These are phyloP conservation scores for Microcebus lehilahytsara DNA, from an alignment of 2,113 vertebrate species.

Conservation along the genomic window DNA sequence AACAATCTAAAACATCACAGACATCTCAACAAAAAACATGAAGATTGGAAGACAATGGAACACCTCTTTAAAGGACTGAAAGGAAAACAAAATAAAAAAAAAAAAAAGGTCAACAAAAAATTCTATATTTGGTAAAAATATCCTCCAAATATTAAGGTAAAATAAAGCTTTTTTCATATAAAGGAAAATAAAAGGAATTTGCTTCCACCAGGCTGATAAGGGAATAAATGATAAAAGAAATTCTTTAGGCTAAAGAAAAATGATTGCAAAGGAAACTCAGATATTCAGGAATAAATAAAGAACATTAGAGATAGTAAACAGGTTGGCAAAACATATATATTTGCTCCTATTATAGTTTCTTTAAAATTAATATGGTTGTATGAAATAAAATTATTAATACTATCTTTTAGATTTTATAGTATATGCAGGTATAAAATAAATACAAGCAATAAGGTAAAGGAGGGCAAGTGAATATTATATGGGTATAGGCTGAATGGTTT, in stretches of 20 bases:
- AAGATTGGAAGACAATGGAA: background rate
- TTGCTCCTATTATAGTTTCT: background rate
- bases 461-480: background rate
- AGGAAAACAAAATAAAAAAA: background rate
- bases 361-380: background rate
- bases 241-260: background rate
- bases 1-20: background rate
- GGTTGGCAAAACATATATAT: background rate
- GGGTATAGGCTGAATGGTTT: background rate
- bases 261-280: background rate
- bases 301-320: background rate
- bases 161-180: background rate
- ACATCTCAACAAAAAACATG: background rate
- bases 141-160: background rate
- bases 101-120: background rate
- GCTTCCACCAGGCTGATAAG: background rate
- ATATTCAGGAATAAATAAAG: background rate
- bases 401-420: background rate
- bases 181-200: background rate
- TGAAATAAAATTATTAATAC: background rate
- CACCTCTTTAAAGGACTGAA: background rate
- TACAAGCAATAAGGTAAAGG: background rate
- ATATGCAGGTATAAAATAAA: background rate
- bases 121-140: background rate
- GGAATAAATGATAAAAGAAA: background rate